These are phyloP conservation scores for Anarsia innoxiella DNA, from an alignment of 2,888 invertebrate species.

Conservation along the genomic window DNA sequence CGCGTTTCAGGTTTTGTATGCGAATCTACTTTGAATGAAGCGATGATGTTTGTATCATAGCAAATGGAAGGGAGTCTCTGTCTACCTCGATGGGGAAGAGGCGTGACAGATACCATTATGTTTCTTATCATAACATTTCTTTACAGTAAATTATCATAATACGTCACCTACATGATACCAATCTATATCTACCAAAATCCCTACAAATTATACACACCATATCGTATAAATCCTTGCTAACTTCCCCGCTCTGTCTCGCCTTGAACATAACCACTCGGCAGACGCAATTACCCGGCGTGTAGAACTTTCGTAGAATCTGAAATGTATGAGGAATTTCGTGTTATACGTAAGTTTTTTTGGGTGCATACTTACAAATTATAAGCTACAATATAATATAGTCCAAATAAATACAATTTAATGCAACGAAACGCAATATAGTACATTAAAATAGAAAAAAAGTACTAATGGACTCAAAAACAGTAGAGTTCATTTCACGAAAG, in stretches of 20 bases:
- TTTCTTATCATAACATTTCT: not conserved
- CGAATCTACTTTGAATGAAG: not conserved
- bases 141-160: not conserved
- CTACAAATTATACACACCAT: conserved; percentile 36
- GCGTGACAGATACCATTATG: not conserved
- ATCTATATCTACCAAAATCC: not conserved
- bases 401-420: not conserved
- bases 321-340: not conserved
- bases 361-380: not conserved
- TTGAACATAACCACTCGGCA: conserved; percentile 58
- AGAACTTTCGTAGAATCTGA: conserved; percentile 70
- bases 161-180: not conserved
- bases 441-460: not conserved
- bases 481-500: no score
- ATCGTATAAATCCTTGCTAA: conserved; percentile 36
- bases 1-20: not conserved
- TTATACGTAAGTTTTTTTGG: not conserved
- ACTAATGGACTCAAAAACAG: not conserved
- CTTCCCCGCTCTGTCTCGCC: conserved; percentile 43
- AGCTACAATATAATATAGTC: no score
- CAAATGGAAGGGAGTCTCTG: not conserved
- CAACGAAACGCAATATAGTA: not conserved
- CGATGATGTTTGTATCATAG: not conserved
- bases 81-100: no score
- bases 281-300: conserved; percentile 68